Evolutionary conservation across 2,113 vertebrate genomes (phyloP), one percentile per base, ranked within the genome.

Genomic region (Ptilorrhoa leucosticta): DNA sequence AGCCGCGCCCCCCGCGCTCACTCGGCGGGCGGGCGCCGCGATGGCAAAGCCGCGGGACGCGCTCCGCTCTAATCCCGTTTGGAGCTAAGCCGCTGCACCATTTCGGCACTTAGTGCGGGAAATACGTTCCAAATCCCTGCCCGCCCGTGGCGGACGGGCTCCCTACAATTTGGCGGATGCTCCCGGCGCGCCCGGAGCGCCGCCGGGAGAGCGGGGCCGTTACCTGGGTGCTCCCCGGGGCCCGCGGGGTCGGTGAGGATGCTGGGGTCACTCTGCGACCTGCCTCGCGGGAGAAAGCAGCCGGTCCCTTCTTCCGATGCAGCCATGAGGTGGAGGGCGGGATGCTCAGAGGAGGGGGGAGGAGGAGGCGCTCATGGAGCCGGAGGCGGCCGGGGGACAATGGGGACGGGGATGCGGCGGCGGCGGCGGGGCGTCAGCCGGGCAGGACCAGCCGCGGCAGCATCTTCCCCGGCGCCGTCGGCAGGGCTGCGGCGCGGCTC

Each of bases 251-350:
- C 99, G 31, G 98, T 97, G 96, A 99, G 98, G 98, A 98, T 98
- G 98, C 98, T 99, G 94, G 99, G 99, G 98, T 99, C 99, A 97
- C 99, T 99, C 97, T 98, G 98, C 76, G 99, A 99, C 97, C 99
- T 98, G 93, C 98, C 99, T 97, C 99, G 97, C 96, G 98, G 98
- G 98, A 98, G 96, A 94, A 98, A 98, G 96, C 99, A 98, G 91
- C 98, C 97, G 84, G 98, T 98, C 86, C 96, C 95, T 97, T 97
- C 98, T 97, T 98, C 97, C 54, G 98, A 98, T 77, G 98, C 98
- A 97, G 99, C 99, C 99, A 99, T 99, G 97, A 90, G 88, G 96
- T 56, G 90, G 90, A 97, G 98, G 97, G 97, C 93, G 80, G 89
- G 93, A 68, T 69, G 64, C 94, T 90, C 91, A 87, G 96, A 93